A percentile compares a stretch with the other conserved stretches of the same genome.
Conservation (phyloP, 2,797 vertebrate genomes). For the Enteromius mattozi region DNA sequence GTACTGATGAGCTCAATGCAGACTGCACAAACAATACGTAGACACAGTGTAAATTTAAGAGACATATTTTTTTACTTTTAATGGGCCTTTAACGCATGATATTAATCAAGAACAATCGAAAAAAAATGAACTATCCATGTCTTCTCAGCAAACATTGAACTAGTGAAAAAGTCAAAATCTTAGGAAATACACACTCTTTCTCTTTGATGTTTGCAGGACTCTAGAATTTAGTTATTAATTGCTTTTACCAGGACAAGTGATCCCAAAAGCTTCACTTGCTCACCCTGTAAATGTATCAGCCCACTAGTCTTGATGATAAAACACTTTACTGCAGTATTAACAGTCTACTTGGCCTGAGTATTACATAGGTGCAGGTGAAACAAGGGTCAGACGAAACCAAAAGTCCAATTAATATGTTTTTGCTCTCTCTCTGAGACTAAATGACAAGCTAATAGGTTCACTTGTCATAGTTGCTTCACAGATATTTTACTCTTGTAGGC, state of each 20-base stretch:
- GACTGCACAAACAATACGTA: neutral
- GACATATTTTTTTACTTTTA: neutral
- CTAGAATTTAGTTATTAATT: conserved; percentile 8
- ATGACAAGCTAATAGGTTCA: neutral
- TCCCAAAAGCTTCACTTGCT: conserved; percentile 23
- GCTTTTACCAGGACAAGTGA: conserved; percentile 21
- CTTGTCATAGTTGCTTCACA: neutral
- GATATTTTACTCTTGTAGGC: neutral
- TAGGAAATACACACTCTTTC: conserved; percentile 28
- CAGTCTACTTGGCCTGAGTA: conserved; percentile 18
- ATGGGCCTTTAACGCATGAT: conserved; percentile 5
- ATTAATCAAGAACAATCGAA: conserved; percentile 23
- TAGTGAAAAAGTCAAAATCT: neutral
- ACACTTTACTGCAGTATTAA: conserved; percentile 48
- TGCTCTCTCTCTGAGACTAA: neutral
- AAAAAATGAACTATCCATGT: conserved; percentile 21
- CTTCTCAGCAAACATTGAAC: neutral
- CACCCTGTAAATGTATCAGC: conserved; percentile 28
- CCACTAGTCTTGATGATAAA: conserved; percentile 34
- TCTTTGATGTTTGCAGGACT: conserved; percentile 2
- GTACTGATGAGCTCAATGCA: neutral
- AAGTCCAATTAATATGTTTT: conserved; percentile 38
- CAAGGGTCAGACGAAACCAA: conserved; percentile 39
- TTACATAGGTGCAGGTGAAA: conserved; percentile 31
- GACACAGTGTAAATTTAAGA: neutral